Evolutionary conservation across 2,888 invertebrate genomes (phyloP).

Genomic region (Ochropleura leucogaster): DNA sequence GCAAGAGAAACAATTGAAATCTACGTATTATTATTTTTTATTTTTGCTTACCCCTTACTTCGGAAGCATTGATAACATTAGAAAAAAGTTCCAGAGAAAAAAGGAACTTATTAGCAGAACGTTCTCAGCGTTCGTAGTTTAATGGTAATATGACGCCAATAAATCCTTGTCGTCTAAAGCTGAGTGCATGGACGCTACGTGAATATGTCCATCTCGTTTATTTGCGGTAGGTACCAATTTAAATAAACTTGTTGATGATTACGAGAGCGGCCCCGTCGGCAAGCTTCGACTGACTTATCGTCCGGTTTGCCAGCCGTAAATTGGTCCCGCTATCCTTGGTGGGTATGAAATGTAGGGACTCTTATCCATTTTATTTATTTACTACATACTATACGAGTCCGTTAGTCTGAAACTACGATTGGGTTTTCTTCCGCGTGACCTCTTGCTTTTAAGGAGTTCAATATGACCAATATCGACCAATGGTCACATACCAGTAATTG

Average conservation of each 20-base stretch:
- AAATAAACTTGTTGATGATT: constrained; percentile 79
- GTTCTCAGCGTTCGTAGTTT: constrained; percentile 45
- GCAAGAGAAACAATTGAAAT: neutral
- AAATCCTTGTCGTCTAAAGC: constrained; percentile 67
- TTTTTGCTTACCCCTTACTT: neutral
- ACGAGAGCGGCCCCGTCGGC: constrained; percentile 68
- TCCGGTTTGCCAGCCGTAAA: constrained; percentile 73
- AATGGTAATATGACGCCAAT: constrained; percentile 59
- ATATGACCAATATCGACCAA: neutral
- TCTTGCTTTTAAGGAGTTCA: constrained; percentile 16
- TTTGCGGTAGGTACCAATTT: constrained; percentile 79
- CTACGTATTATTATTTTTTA: too few relatives aligned
- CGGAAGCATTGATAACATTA: constrained; percentile 18
- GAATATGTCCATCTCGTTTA: constrained; percentile 72
- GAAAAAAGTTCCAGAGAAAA: constrained; percentile 20
- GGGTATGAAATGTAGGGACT: constrained; percentile 66
- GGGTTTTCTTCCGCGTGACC: constrained; percentile 24
- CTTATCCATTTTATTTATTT: constrained; percentile 64
- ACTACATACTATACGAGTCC: constrained; percentile 39
- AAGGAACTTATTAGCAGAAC: constrained; percentile 13
- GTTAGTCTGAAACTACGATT: constrained; percentile 45
- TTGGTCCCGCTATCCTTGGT: constrained; percentile 70
- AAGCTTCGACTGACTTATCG: constrained; percentile 68
- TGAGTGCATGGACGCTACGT: constrained; percentile 60
- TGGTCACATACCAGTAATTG: neutral